Evolutionary conservation across 1,140 invertebrate genomes (phyloP), one percentile per base, ranked within the genome.

Genomic region (Apis florea): DNA sequence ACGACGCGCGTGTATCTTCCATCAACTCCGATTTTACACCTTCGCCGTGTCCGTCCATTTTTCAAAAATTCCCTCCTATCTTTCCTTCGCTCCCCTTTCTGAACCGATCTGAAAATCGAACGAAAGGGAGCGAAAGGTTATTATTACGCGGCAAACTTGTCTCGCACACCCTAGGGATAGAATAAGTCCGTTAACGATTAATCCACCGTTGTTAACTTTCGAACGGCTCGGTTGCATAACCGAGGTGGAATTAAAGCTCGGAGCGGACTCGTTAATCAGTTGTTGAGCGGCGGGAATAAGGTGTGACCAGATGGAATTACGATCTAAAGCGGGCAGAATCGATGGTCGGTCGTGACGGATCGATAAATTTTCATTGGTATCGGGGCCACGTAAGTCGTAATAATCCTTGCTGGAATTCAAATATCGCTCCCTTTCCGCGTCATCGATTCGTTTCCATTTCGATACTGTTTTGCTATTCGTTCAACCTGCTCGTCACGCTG

Each of bases 301-400:
- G 68, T 26, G 77, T 17, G 68, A 79, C 58, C 58, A 11, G 54
- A 19, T 21, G 31, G 53, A 77, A 40, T 58, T 77, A 67, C 51
- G 61, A 54, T 15, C 49, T 3, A 21, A 9, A 15, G 5, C 8
- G 51, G n/a, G 9, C 54, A 17, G n/a, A 24, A 64, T 54, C 59
- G 59, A 64, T 59, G 73, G 66, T 51, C 13, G 75, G 59, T 72
- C 77, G 49, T 64, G 77, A 79, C 69, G 26, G 69, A 78, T 78
- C 54, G 75, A 69, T 70, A 59, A 69, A 70, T 78, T 70, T 59
- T 19, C 40, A 68, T 49, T n/a, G 63, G 15, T n/a, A 49, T 56
- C n/a, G 56, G n/a, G 6, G 76, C 13, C 11, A 13, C 19, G 47
- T 64, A 19, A 47, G 17, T 63, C 58, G 61, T 47, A 71, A 66